Conservation (phyloP, 2,888 invertebrate genomes). For the Catocala fraxini region DNA sequence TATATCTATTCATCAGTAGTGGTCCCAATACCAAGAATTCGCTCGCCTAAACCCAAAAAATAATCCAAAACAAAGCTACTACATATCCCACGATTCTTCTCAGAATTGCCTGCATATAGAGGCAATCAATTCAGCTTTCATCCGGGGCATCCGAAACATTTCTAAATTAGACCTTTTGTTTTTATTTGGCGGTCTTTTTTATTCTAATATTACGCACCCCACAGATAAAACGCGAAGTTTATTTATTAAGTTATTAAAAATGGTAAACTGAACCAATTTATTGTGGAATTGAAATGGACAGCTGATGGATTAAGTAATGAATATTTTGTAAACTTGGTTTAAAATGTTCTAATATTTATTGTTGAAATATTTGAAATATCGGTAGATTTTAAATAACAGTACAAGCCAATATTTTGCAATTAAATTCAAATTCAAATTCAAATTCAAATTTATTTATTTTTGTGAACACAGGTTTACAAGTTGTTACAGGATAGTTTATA, state of each 20-base stretch:
- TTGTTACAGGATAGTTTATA: too few relatives aligned
- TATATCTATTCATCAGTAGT: neutral
- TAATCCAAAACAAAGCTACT: slow-evolving; percentile 10
- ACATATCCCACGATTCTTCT: slow-evolving; percentile 28
- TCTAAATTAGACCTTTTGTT: slow-evolving; percentile 56
- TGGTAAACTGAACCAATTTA: slow-evolving; percentile 5
- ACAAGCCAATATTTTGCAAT: too few relatives aligned
- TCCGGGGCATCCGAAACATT: slow-evolving; percentile 43
- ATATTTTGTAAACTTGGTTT: slow-evolving; percentile 2
- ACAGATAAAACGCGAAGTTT: slow-evolving; percentile 22
- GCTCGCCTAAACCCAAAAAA: neutral
- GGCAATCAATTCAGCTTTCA: slow-evolving; percentile 44
- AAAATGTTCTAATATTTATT: too few relatives aligned
- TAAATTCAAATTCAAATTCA: too few relatives aligned
- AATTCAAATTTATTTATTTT: too few relatives aligned
- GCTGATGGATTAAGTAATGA: slow-evolving; percentile 11
- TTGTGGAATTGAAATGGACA: slow-evolving; percentile 4
- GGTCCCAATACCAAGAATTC: neutral
- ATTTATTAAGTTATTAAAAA: slow-evolving; percentile 6
- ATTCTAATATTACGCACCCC: slow-evolving; percentile 44
- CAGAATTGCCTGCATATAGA: slow-evolving; percentile 27
- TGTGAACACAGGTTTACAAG: too few relatives aligned
- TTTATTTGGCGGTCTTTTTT: slow-evolving; percentile 40
- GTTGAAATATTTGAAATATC: neutral
- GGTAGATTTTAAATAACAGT: too few relatives aligned